Conservation (phyloP, 2,888 invertebrate genomes). For the Mechanitis mazaeus region DNA sequence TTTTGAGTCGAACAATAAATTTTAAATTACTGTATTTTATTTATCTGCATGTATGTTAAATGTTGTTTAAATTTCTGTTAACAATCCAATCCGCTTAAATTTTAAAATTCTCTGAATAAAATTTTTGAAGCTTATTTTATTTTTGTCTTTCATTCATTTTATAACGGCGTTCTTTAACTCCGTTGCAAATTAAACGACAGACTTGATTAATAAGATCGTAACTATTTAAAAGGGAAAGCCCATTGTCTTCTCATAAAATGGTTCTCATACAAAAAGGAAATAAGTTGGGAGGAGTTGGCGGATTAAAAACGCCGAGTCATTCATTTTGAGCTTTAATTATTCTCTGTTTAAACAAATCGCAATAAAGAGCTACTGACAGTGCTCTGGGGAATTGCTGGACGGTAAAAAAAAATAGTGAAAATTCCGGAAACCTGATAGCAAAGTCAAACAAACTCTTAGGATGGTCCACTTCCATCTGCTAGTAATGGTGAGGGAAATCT, state of each 20-base stretch:
- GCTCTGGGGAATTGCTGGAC: conserved; percentile 41
- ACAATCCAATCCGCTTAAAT: background rate
- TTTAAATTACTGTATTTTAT: background rate
- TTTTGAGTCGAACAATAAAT: background rate
- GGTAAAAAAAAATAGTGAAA: conserved; percentile 47
- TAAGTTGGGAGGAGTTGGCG: conserved; percentile 48
- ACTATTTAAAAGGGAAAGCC: conserved; percentile 63
- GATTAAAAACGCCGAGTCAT: conserved; percentile 65
- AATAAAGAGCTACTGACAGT: conserved; percentile 51
- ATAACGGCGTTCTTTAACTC: conserved; percentile 40
- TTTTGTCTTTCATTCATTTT: conserved; percentile 43
- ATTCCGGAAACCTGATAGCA: conserved; percentile 46
- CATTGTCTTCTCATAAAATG: conserved; percentile 63
- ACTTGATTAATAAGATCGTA: conserved; percentile 65
- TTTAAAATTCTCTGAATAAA: conserved; percentile 3
- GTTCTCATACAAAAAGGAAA: conserved; percentile 50
- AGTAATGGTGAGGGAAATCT: conserved; percentile 38
- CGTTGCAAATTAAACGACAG: conserved; percentile 59
- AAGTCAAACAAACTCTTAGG: conserved; percentile 56
- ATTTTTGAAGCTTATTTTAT: conserved; percentile 22
- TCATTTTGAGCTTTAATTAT: conserved; percentile 70
- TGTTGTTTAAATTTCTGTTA: background rate
- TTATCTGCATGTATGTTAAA: too few species aligned
- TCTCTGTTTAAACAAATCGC: conserved; percentile 71
- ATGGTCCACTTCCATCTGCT: conserved; percentile 46